Conservation (phyloP, 1,140 invertebrate genomes). For the Dolichoris vasculosae region DNA sequence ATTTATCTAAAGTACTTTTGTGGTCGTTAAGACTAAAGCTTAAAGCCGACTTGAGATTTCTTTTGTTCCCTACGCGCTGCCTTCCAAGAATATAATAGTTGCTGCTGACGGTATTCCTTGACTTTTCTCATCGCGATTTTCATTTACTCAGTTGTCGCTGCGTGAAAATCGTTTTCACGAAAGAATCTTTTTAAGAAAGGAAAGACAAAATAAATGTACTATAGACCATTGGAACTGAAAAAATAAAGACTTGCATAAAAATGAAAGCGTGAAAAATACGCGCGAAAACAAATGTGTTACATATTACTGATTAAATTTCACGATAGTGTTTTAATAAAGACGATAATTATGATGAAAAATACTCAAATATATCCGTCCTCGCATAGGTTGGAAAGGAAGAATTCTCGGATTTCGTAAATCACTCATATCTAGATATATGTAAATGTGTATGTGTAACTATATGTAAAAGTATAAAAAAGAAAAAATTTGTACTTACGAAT, state of each 20-base stretch:
- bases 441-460: background rate
- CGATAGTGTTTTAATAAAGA: background rate
- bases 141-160: background rate
- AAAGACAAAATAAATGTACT: constrained; percentile 9
- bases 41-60: constrained; percentile 24
- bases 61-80: background rate
- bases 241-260: background rate
- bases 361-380: constrained; percentile 19
- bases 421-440: background rate
- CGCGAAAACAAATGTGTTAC: background rate
- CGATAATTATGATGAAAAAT: background rate
- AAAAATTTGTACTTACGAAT: background rate
- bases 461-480: background rate
- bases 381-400: background rate
- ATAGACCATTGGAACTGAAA: background rate
- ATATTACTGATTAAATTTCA: background rate
- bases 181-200: background rate
- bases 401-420: background rate
- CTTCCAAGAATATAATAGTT: constrained; percentile 6
- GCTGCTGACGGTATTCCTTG: constrained; percentile 7
- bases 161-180: background rate
- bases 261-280: background rate
- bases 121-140: constrained; percentile 18
- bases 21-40: constrained; percentile 4
- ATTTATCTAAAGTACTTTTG: constrained; percentile 18